Percentiles rank a stretch among this genome's conserved stretches.
Conservation (phyloP, 2,888 invertebrate genomes). For the Heliconius aoede region DNA sequence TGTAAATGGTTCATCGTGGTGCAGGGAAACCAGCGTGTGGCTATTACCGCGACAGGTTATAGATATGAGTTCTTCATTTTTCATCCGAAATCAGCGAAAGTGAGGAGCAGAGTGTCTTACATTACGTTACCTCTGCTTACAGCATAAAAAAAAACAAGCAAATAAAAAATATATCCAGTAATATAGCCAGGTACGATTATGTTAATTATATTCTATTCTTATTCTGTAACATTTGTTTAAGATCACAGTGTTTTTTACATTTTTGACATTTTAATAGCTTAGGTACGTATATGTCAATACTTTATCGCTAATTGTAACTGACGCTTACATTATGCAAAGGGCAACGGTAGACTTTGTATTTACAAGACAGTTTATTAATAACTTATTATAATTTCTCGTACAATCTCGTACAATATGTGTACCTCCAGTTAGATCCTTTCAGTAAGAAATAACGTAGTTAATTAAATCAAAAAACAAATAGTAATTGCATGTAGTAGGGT, state of each 20-base stretch:
- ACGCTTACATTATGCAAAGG: background rate
- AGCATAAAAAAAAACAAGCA: background rate
- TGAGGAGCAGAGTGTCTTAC: too few species aligned
- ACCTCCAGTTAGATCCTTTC: background rate
- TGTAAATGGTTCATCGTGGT: background rate
- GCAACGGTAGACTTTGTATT: background rate
- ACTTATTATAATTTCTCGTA: background rate
- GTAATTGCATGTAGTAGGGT: too few species aligned
- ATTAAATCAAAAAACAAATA: background rate
- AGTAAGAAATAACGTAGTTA: background rate
- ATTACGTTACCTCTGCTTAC: too few species aligned
- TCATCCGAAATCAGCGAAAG: too few species aligned
- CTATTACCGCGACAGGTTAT: too few species aligned
- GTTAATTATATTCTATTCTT: too few species aligned
- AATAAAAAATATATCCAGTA: background rate
- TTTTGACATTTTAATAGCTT: conserved; percentile 4
- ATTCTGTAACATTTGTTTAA: background rate
- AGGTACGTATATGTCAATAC: background rate
- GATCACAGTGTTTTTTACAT: background rate
- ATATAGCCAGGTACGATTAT: too few species aligned
- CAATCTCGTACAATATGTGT: background rate
- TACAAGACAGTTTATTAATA: background rate
- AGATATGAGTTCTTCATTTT: too few species aligned
- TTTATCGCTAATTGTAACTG: background rate
- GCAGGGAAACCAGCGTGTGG: too few species aligned